These are phyloP conservation scores for Menidia menidia DNA, from an alignment of 2,797 vertebrate genomes.

Conservation along the genomic window DNA sequence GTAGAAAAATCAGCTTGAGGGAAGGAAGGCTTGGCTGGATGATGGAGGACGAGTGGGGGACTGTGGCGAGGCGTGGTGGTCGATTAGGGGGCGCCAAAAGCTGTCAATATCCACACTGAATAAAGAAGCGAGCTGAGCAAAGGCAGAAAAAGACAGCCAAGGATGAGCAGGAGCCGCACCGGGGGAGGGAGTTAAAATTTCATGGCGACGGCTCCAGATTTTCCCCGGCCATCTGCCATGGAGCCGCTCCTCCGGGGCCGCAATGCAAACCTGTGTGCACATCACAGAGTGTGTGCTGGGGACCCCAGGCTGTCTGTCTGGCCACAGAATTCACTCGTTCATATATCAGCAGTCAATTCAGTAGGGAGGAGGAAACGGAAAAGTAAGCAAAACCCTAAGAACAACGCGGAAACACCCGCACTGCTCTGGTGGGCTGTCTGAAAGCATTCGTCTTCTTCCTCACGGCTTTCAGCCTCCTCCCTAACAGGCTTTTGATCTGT, in stretches of 20 bases:
- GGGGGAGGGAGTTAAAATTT: conserved; percentile 56
- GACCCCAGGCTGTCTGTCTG: conserved; percentile 34
- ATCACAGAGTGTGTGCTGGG: conserved; percentile 41
- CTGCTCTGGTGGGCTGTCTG: conserved; percentile 26
- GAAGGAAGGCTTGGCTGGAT: conserved; percentile 27
- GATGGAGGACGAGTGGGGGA: conserved; percentile 40
- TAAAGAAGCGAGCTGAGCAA: conserved; percentile 19
- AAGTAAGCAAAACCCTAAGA: conserved; percentile 39
- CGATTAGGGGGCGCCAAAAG: neutral
- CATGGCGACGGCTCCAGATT: conserved; percentile 63
- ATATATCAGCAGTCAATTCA: conserved; percentile 58
- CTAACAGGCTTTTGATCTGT: conserved; percentile 31
- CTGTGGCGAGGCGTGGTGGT: neutral
- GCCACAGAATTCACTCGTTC: conserved; percentile 54
- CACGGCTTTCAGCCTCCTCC: conserved; percentile 31
- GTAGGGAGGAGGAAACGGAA: conserved; percentile 29
- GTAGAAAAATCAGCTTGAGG: conserved; percentile 25
- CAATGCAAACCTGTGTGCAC: conserved; percentile 47
- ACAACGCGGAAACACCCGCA: conserved; percentile 28
- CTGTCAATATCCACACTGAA: conserved; percentile 25
- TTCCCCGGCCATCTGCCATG: conserved; percentile 69
- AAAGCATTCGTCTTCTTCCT: conserved; percentile 48
- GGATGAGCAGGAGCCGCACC: conserved; percentile 21
- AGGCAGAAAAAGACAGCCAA: conserved; percentile 25
- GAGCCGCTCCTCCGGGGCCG: conserved; percentile 62